Evolutionary conservation across 2,113 vertebrate genomes (phyloP).

Genomic region (Neopipo cinnamomea): DNA sequence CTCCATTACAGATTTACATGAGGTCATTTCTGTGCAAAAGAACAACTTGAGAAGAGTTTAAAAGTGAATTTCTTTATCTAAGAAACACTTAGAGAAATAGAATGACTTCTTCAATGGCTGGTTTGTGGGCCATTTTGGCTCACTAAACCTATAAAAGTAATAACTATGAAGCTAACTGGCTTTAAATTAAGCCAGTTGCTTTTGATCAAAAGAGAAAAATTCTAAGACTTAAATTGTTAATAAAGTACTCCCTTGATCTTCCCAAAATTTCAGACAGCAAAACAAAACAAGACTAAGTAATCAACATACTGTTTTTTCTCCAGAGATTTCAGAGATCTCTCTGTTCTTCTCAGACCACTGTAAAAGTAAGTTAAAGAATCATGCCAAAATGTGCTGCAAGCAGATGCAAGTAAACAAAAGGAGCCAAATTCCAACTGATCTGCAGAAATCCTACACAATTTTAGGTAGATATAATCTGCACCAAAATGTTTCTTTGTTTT

Average conservation of each 20-base stretch:
- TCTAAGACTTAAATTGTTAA: neutral
- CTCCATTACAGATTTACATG: neutral
- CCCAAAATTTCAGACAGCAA: neutral
- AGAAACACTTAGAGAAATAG: neutral
- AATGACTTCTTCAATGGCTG: neutral
- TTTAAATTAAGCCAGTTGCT: neutral
- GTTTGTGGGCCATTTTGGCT: neutral
- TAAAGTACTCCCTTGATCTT: neutral
- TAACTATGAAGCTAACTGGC: neutral
- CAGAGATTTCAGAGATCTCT: neutral
- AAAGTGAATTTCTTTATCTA: neutral
- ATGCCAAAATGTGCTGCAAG: neutral
- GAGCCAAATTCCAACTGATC: neutral
- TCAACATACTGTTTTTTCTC: neutral
- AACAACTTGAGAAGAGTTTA: neutral
- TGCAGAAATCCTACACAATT: neutral
- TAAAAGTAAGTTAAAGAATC: neutral
- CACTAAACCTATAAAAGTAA: neutral
- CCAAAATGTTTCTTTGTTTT: neutral
- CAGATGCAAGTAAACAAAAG: neutral
- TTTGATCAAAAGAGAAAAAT: neutral
- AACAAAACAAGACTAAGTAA: neutral
- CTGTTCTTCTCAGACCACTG: neutral
- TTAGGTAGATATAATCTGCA: neutral
- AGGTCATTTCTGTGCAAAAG: neutral